These are phyloP conservation scores for Cistogaster globosa DNA, from an alignment of 2,888 invertebrate genomes.

Conservation along the genomic window DNA sequence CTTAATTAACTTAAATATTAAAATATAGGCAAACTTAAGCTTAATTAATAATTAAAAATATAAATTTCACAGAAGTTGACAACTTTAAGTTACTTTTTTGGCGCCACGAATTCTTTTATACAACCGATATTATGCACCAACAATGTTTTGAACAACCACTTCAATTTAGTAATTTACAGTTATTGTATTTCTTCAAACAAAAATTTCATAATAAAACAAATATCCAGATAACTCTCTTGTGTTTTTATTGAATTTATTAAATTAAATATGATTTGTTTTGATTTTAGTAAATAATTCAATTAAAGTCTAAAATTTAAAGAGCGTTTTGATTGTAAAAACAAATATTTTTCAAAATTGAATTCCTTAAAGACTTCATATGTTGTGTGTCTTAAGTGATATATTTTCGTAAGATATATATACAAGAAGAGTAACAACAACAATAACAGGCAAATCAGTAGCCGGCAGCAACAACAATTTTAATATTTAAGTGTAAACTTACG, in stretches of 20 bases:
- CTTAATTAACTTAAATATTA: no score
- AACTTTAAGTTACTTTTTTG: no score
- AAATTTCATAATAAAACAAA: background rate
- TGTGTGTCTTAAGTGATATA: slow-evolving; percentile 15
- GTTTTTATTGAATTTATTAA: background rate
- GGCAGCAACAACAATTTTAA: slow-evolving; percentile 13
- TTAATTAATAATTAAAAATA: no score
- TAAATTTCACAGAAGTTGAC: no score
- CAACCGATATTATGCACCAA: no score
- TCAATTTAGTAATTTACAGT: background rate
- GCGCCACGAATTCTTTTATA: no score
- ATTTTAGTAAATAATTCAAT: slow-evolving; percentile 43
- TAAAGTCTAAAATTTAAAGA: slow-evolving; percentile 48
- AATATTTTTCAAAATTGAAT: slow-evolving; percentile 26
- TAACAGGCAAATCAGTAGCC: background rate
- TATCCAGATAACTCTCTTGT: background rate
- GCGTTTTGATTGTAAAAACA: slow-evolving; percentile 19
- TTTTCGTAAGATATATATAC: slow-evolving; percentile 5
- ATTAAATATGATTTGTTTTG: slow-evolving; percentile 11
- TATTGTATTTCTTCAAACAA: no score
- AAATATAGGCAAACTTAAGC: no score
- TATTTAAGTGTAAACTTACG: slow-evolving; percentile 27
- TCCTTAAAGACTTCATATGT: slow-evolving; percentile 13
- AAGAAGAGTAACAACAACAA: background rate
- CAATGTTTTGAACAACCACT: no score